Percentiles rank a stretch among this genome's conserved stretches.
These are phyloP conservation scores for Mobula birostris DNA, from an alignment of 2,113 vertebrate genomes.

Conservation along the genomic window DNA sequence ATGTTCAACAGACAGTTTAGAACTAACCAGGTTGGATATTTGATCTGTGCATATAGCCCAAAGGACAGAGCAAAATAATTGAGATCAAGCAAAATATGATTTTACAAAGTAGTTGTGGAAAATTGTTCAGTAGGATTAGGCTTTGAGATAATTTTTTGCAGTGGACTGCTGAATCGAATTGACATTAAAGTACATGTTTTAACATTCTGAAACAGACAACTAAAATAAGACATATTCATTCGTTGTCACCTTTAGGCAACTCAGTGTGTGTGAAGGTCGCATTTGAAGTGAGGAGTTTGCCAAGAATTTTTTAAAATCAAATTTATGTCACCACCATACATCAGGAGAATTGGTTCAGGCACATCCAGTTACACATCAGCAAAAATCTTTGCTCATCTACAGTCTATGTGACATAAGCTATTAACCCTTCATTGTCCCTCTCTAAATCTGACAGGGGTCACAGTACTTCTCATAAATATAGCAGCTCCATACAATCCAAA, in stretches of 20 bases:
- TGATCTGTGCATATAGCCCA: neutral
- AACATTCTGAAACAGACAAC: constrained; percentile 10
- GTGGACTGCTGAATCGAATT: neutral
- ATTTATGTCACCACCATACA: constrained; percentile 13
- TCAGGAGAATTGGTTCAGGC: neutral
- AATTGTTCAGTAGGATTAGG: neutral
- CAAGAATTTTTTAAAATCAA: neutral
- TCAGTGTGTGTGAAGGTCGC: neutral
- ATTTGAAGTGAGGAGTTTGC: neutral
- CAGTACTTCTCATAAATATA: neutral
- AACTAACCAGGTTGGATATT: neutral
- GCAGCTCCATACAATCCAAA: neutral
- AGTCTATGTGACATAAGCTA: neutral
- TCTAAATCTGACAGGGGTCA: constrained; percentile 2
- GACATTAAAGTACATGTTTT: neutral
- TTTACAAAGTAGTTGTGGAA: neutral
- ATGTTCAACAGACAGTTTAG: neutral
- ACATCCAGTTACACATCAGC: neutral
- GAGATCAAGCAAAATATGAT: neutral
- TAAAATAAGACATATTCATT: neutral
- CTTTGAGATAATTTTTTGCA: neutral
- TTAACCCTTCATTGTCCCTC: constrained; percentile 18
- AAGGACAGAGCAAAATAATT: neutral
- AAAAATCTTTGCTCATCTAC: neutral
- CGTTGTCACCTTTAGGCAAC: neutral